Evolutionary conservation across 2,888 invertebrate genomes (phyloP).

Genomic region (Elysia crispata): DNA sequence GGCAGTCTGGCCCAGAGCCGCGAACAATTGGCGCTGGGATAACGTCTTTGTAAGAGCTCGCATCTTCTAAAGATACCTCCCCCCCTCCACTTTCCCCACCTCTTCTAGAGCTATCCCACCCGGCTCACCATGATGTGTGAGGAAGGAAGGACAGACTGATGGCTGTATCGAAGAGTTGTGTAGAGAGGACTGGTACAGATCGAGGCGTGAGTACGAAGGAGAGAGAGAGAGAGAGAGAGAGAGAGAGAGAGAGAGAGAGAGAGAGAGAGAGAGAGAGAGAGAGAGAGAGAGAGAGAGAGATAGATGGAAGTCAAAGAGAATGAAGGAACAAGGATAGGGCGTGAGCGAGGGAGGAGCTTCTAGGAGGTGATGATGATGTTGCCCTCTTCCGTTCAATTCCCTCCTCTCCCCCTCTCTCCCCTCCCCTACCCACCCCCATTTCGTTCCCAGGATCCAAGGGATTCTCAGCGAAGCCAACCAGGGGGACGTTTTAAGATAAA

Average conservation of each 20-base stretch:
- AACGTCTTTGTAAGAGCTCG: slow-evolving; percentile 42
- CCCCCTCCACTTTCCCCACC: too few species aligned
- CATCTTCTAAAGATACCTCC: slow-evolving; percentile 34
- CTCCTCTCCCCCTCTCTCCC: too few species aligned
- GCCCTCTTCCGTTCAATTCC: too few species aligned
- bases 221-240: slow-evolving; percentile 23
- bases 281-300: slow-evolving; percentile 23
- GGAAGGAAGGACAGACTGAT: slow-evolving; percentile 5
- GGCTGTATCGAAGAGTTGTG: background rate
- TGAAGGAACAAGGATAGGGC: background rate
- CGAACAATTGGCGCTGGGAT: slow-evolving; percentile 41
- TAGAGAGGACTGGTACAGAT: background rate
- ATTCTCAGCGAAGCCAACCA: too few species aligned
- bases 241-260: background rate
- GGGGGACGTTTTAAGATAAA: too few species aligned
- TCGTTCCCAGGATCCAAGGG: too few species aligned
- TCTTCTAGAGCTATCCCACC: slow-evolving; percentile 40
- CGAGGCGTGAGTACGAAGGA: background rate
- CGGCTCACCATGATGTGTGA: background rate
- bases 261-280: background rate
- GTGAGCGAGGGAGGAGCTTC: background rate
- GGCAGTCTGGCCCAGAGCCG: slow-evolving; percentile 41
- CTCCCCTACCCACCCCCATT: too few species aligned
- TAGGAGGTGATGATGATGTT: too few species aligned
- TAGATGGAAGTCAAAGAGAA: too few species aligned